Evolutionary conservation across 92 coral and sea anemone species (phyloP).

Genomic region (Porites divaricata): DNA sequence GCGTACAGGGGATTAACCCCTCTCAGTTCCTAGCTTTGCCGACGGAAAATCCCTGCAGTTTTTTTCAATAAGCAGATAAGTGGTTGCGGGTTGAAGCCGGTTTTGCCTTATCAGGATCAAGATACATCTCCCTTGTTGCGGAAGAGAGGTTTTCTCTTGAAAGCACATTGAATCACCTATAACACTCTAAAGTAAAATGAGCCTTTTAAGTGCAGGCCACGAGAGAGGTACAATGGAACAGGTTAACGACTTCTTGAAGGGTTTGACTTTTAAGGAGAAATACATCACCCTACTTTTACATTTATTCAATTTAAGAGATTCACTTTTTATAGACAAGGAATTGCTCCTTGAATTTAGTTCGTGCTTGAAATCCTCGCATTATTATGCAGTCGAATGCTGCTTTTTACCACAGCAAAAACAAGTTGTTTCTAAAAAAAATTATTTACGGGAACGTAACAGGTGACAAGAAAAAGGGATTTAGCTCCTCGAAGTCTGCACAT

Average conservation of each 20-base stretch:
- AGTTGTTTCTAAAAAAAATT: no score
- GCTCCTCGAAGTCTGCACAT: no score
- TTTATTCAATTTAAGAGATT: no score
- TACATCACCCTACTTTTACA: no score
- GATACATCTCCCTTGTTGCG: background rate
- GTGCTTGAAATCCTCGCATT: no score
- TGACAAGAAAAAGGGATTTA: no score
- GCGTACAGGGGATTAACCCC: constrained; percentile 38
- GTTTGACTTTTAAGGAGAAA: no score
- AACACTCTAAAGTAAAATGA: background rate
- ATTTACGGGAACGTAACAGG: no score
- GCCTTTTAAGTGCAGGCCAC: background rate
- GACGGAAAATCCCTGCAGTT: constrained; percentile 41
- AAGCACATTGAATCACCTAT: background rate
- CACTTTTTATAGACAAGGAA: no score
- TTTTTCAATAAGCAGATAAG: constrained; percentile 41
- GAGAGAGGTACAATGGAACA: background rate
- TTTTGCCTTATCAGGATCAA: background rate
- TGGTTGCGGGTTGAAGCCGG: constrained; percentile 8
- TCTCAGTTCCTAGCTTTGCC: constrained; percentile 30
- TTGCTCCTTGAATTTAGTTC: no score
- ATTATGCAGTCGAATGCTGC: no score
- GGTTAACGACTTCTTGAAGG: background rate
- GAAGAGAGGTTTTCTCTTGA: constrained; percentile 3
- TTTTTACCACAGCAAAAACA: no score